These are phyloP conservation scores for Leptodactylus fallax DNA, from an alignment of 2,797 vertebrate genomes.

Conservation along the genomic window DNA sequence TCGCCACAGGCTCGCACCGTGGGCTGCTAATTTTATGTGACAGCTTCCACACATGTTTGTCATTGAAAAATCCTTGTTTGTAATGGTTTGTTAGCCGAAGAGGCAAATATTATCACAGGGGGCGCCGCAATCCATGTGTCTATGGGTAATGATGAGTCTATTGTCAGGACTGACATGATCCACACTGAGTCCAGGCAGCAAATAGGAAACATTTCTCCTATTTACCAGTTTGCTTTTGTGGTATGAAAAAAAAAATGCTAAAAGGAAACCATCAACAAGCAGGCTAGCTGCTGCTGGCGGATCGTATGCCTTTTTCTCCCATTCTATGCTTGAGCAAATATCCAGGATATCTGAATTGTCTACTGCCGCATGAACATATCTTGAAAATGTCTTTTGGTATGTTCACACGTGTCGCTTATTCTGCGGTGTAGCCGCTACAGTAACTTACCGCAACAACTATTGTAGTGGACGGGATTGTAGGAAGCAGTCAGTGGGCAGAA, in stretches of 20 bases:
- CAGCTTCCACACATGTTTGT: constrained; percentile 24
- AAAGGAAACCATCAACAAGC: not conserved
- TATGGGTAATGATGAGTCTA: not conserved
- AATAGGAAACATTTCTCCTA: not conserved
- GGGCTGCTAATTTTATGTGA: constrained; percentile 1
- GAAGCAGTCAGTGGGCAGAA: no score
- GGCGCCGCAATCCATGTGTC: not conserved
- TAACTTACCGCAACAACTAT: no score
- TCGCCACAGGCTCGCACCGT: not conserved
- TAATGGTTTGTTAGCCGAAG: constrained; percentile 10
- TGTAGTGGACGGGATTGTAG: no score
- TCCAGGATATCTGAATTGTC: no score
- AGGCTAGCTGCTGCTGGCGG: not conserved
- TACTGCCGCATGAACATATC: no score
- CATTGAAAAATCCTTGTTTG: constrained; percentile 15
- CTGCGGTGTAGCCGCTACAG: no score
- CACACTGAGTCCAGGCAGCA: not conserved
- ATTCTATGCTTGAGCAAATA: no score
- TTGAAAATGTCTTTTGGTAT: no score
- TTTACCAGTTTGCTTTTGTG: not conserved
- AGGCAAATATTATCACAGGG: constrained; percentile 4
- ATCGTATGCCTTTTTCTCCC: no score
- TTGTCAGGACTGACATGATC: not conserved
- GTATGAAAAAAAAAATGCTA: not conserved
- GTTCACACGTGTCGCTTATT: no score